These are phyloP conservation scores for Melanogrammus aeglefinus DNA, from an alignment of 2,797 vertebrate species.

Conservation along the genomic window DNA sequence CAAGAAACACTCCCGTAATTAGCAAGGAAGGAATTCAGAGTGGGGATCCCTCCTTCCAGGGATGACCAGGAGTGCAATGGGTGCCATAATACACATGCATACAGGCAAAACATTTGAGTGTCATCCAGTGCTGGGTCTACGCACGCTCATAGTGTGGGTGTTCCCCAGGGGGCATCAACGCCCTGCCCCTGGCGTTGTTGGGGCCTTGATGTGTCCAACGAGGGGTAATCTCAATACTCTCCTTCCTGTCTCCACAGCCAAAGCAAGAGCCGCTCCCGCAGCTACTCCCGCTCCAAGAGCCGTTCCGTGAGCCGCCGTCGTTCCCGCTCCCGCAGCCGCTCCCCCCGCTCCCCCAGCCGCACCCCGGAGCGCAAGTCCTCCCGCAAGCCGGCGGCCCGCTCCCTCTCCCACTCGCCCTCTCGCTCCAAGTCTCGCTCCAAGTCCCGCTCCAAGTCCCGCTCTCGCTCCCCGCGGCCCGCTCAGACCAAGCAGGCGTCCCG, in stretches of 20 bases:
- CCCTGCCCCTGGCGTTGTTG: not conserved
- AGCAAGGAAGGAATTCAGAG: no score
- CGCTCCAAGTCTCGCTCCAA: slow-evolving; percentile 61
- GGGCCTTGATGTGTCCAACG: not conserved
- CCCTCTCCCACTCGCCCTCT: slow-evolving; percentile 68
- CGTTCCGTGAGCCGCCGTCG: slow-evolving; percentile 75
- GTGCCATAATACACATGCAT: no score
- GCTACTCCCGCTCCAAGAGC: slow-evolving; percentile 75
- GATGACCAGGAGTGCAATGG: no score
- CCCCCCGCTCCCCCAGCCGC: slow-evolving; percentile 80
- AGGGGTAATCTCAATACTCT: not conserved
- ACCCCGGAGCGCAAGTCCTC: slow-evolving; percentile 84
- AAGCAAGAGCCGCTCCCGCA: slow-evolving; percentile 84
- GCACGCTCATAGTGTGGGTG: no score
- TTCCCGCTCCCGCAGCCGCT: slow-evolving; percentile 58
- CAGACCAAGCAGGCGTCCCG: slow-evolving; percentile 69
- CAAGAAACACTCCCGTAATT: no score
- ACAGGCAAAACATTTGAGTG: no score
- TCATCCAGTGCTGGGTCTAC: no score
- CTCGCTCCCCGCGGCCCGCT: slow-evolving; percentile 52
- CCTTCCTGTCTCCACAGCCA: slow-evolving; percentile 34
- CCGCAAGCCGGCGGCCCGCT: slow-evolving; percentile 54
- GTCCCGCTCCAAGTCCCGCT: slow-evolving; percentile 59
- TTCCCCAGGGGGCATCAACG: not conserved
- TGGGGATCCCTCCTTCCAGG: no score